These are phyloP conservation scores for Hyposoter dolosus DNA, from an alignment of 2,888 invertebrate species.

Conservation along the genomic window DNA sequence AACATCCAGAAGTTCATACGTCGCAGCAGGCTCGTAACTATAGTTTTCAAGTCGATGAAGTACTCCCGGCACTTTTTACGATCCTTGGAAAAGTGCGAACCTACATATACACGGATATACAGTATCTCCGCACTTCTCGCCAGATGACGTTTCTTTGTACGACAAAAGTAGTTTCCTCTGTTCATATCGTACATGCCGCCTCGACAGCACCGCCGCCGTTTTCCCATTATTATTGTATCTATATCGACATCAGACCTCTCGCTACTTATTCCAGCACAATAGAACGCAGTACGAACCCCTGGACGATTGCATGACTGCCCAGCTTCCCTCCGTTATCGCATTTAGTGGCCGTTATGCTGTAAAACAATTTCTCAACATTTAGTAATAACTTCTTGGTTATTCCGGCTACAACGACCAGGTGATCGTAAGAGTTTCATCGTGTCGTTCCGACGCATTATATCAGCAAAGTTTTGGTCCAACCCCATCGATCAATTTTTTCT, in stretches of 20 bases:
- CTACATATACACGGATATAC: constrained; percentile 8
- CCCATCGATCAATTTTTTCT: background rate
- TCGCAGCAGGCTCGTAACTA: constrained; percentile 26
- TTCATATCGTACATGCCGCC: constrained; percentile 18
- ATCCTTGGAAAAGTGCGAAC: constrained; percentile 40
- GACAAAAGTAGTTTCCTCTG: constrained; percentile 63
- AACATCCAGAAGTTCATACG: constrained; percentile 23
- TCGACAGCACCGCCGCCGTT: constrained; percentile 10
- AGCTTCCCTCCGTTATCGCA: constrained; percentile 19
- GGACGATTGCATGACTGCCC: background rate
- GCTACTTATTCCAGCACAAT: background rate
- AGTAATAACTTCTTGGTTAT: constrained; percentile 6
- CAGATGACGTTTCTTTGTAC: constrained; percentile 55
- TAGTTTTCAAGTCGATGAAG: constrained; percentile 53
- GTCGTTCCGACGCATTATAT: background rate
- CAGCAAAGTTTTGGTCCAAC: background rate
- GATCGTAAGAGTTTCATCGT: background rate
- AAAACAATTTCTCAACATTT: constrained; percentile 26
- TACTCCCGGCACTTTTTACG: constrained; percentile 59
- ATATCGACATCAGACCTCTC: constrained; percentile 7
- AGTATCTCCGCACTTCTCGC: constrained; percentile 25
- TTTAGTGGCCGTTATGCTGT: constrained; percentile 21
- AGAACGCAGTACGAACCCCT: background rate
- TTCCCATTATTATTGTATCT: constrained; percentile 36
- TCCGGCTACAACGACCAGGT: background rate